Conservation (phyloP, 1,140 invertebrate species). For the Oedothorax gibbosus region DNA sequence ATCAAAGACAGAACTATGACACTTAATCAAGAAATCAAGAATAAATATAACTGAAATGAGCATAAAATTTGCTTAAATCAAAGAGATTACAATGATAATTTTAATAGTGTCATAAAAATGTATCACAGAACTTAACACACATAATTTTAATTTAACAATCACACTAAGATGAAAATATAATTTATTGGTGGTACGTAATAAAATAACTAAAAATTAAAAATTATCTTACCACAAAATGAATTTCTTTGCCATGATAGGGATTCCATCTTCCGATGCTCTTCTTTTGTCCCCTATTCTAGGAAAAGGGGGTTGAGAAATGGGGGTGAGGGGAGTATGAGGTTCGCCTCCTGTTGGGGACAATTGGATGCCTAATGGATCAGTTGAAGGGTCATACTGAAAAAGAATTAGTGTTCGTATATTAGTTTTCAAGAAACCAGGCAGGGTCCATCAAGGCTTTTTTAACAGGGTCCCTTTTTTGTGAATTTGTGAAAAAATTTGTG, state of each 20-base stretch:
- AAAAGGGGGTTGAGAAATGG: conserved; percentile 35
- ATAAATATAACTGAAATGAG: neutral
- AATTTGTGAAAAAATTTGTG: too few species aligned
- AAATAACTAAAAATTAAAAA: conserved; percentile 2
- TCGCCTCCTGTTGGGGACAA: conserved; percentile 70
- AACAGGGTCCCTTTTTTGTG: too few species aligned
- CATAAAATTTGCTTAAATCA: neutral
- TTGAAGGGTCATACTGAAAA: conserved; percentile 86
- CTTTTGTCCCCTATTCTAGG: conserved; percentile 70
- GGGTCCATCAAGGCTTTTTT: too few species aligned
- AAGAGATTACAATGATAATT: neutral
- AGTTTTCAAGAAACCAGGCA: too few species aligned
- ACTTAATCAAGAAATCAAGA: too few species aligned
- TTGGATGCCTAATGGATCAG: conserved; percentile 89
- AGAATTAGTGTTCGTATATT: conserved; percentile 18
- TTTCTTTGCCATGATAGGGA: conserved; percentile 74
- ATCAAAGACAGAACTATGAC: too few species aligned
- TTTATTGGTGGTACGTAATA: neutral
- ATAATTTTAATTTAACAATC: neutral
- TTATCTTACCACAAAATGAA: conserved; percentile 73
- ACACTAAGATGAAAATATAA: neutral
- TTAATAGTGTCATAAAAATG: neutral
- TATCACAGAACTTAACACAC: neutral
- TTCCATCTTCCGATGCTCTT: conserved; percentile 65
- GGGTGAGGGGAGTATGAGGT: conserved; percentile 68